Conservation (phyloP, 2,113 vertebrate species). For the Melanostigma gelatinosum region DNA sequence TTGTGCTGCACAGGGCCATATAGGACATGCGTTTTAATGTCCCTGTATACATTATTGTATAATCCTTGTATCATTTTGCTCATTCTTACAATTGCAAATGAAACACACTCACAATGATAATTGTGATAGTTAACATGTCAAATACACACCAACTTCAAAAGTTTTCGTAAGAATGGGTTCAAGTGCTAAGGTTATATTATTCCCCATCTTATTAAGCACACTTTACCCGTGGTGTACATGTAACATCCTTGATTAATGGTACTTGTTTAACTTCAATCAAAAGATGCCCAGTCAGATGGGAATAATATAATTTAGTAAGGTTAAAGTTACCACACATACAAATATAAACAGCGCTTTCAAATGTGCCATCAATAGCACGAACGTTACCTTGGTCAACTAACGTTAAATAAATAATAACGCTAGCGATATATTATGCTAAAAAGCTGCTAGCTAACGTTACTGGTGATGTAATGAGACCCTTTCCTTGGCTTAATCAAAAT, state of each 20-base stretch:
- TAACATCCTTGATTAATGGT: not conserved
- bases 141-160: not conserved
- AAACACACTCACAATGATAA: not conserved
- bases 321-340: not conserved
- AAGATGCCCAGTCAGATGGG: not conserved
- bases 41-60: not conserved
- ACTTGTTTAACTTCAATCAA: not conserved
- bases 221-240: not conserved
- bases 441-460: not conserved
- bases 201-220: not conserved
- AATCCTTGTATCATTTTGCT: not conserved
- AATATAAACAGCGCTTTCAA: not conserved
- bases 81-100: not conserved
- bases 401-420: not conserved
- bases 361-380: not conserved
- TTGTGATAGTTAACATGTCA: not conserved
- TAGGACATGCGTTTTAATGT: not conserved
- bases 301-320: not conserved
- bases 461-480: not conserved
- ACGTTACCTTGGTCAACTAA: not conserved
- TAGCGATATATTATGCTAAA: not conserved
- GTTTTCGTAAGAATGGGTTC: not conserved
- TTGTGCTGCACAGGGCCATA: not conserved
- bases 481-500: not conserved
- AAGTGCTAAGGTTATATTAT: not conserved